Evolutionary conservation across 2,113 vertebrate species (phyloP).

Genomic region (Canis aureus): DNA sequence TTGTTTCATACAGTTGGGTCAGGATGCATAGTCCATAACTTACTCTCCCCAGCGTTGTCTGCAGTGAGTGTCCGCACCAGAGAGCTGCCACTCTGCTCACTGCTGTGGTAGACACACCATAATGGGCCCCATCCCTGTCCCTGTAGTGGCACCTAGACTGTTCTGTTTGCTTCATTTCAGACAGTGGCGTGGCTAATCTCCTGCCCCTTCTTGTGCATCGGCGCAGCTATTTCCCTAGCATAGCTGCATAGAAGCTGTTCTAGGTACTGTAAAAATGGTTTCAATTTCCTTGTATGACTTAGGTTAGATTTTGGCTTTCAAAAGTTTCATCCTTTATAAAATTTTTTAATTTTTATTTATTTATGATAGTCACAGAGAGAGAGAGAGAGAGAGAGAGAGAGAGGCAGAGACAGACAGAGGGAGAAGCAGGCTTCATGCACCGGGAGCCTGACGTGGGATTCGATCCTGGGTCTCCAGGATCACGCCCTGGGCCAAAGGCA

Average conservation of each 20-base stretch:
- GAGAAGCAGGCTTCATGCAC: too few species aligned
- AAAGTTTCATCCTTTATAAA: conserved; percentile 21
- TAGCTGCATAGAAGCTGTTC: not conserved
- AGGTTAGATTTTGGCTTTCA: conserved; percentile 37
- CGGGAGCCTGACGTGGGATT: too few species aligned
- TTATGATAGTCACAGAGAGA: too few species aligned
- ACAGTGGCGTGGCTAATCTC: not conserved
- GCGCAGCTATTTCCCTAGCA: not conserved
- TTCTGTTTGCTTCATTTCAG: not conserved
- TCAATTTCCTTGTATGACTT: not conserved
- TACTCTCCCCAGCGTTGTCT: not conserved
- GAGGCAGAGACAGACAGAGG: too few species aligned
- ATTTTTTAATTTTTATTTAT: not conserved
- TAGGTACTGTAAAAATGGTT: conserved; percentile 8
- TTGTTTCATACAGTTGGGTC: not conserved
- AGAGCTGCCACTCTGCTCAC: not conserved
- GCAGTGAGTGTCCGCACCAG: not conserved
- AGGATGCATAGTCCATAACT: not conserved
- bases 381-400: too few species aligned
- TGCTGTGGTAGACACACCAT: not conserved
- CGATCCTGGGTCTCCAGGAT: too few species aligned
- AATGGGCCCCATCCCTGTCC: not conserved
- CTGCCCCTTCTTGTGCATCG: not conserved
- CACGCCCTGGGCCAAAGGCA: too few species aligned
- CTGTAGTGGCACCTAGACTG: not conserved